Conservation (phyloP, 2,113 vertebrate species). For the Capreolus pygargus region DNA sequence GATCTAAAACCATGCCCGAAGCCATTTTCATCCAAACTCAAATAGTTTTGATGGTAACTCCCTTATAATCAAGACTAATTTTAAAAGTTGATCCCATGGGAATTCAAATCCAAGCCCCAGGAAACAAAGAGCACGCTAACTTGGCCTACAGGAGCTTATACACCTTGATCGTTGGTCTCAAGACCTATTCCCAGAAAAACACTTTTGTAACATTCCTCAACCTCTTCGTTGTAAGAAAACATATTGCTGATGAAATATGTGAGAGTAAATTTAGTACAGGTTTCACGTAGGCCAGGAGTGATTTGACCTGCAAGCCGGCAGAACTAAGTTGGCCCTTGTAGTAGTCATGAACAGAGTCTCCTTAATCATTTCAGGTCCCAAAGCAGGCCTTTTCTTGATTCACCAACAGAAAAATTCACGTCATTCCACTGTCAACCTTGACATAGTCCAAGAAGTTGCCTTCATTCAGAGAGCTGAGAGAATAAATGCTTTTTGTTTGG, state of each 20-base stretch:
- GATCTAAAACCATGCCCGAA: not conserved
- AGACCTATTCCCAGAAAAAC: not conserved
- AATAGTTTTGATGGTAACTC: slow-evolving; percentile 17
- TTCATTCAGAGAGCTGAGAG: slow-evolving; percentile 14
- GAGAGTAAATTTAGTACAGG: not conserved
- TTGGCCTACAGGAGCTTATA: not conserved
- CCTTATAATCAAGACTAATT: not conserved
- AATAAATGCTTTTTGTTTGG: not conserved
- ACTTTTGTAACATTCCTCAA: not conserved
- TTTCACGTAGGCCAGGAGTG: not conserved
- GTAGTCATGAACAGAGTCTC: not conserved
- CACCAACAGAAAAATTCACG: not conserved
- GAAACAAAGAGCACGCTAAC: slow-evolving; percentile 47
- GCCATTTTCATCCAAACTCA: not conserved
- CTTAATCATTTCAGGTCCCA: not conserved
- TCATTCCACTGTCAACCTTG: not conserved
- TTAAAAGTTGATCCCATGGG: not conserved
- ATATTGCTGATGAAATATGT: not conserved
- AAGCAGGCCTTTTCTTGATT: not conserved
- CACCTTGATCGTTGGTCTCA: not conserved
- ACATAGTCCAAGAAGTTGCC: not conserved
- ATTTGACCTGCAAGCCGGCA: not conserved
- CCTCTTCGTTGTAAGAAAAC: not conserved
- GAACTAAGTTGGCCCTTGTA: not conserved
- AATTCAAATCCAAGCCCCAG: not conserved